Conservation (phyloP, 2,797 vertebrate genomes). For the Onychomys leucogaster region DNA sequence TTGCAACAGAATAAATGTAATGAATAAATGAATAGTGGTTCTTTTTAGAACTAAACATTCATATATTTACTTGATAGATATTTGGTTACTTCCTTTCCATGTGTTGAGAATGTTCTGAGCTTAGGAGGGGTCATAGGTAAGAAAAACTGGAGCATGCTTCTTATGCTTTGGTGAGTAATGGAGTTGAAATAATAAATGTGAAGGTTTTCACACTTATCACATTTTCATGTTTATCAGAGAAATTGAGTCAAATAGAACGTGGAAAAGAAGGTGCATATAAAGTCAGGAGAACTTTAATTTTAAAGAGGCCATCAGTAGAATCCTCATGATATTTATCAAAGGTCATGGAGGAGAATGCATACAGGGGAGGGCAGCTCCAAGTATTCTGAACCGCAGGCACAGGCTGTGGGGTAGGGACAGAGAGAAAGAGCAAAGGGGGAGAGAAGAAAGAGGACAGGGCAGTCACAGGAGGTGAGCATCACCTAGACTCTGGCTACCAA, state of each 20-base stretch:
- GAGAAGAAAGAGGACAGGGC: fast-evolving
- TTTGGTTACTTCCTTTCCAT: not conserved
- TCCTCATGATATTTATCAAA: too few species aligned
- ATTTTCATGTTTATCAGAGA: too few species aligned
- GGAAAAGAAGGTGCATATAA: too few species aligned
- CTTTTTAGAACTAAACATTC: not conserved
- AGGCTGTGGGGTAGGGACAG: too few species aligned
- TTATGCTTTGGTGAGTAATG: too few species aligned
- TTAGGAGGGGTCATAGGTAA: not conserved
- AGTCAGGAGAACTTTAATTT: too few species aligned
- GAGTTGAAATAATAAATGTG: too few species aligned
- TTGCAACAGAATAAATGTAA: not conserved
- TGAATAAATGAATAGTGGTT: not conserved
- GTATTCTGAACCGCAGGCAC: not conserved
- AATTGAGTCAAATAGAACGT: not conserved
- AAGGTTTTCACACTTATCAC: too few species aligned
- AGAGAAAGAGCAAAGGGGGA: fast-evolving
- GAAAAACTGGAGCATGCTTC: too few species aligned
- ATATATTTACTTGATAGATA: too few species aligned
- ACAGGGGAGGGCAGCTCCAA: not conserved
- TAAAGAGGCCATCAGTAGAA: not conserved
- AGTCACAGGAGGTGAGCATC: fast-evolving
- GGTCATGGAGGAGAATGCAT: too few species aligned
- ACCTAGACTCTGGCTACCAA: fast-evolving
- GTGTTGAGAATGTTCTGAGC: not conserved